Evolutionary conservation across 2,113 vertebrate species (phyloP), one percentile per base, ranked within the genome.

Genomic region (Geococcyx californianus): DNA sequence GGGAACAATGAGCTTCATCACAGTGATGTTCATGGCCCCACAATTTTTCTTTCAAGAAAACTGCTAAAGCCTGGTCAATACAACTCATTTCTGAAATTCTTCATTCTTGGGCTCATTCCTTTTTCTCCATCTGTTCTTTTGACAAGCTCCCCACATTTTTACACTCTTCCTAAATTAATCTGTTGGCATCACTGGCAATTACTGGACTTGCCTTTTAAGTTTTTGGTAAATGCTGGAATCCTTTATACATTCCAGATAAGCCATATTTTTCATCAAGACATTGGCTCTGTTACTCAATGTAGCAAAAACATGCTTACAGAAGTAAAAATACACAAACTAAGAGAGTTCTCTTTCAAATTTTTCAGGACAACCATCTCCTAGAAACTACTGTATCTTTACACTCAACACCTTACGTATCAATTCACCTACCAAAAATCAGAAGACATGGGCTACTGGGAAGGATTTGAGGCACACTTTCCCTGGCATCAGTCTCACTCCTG

Each of bases 11-110:
- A 56, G 29, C 20, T 68, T 81, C 51, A 69, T 9, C 73, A 23
- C 17, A 73, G 74, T 10, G 13, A 51, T 15, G 5, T 52, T 81
- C 31, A 17, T 4, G 13, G 33, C 19, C 26, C 16, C 59, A 73
- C 19, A 66, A n/a, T 51, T 87, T 45, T 62, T 88, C 59, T 28
- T 76, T 24, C 40, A 77, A 64, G 68, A n/a, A 59, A 95, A 66
- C 1, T 7, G 12, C 6, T n/a, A 51, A 68, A 0, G 0, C 3
- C 36, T 64, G 17, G 16, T 47, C 0, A 1, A 38, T 0, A 42
- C n/a, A 90, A 84, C 28, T 28, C 0, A 33, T 38, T 81, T 66
- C 40, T 54, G 26, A 66, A 90, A 47, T 62, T 51, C 26, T 63
- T 72, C 6, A 55, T 72, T 63, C 25, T 80, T 54, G 28, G 14